phyloP scores from a whole-genome alignment of 2,113 vertebrate species.

The Crotalus horridus region DNA sequence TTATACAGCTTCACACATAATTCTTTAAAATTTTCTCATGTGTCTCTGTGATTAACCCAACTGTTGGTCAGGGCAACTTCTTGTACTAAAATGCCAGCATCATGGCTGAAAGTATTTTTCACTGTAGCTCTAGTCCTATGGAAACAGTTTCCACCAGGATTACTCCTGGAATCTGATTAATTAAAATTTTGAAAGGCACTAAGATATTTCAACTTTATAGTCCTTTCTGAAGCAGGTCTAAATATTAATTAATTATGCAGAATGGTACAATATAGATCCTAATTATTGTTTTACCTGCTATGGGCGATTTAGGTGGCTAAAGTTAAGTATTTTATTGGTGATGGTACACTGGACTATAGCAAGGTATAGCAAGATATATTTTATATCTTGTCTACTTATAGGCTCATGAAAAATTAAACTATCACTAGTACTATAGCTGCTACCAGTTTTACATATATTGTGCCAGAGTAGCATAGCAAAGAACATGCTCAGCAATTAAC shows the following conservation, averaged over 20 bases:
- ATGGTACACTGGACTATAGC: neutral
- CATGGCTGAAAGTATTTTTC: neutral
- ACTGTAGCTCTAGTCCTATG: neutral
- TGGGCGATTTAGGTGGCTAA: neutral
- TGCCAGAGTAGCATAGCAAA: neutral
- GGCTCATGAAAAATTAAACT: neutral
- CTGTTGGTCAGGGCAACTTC: neutral
- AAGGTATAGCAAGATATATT: neutral
- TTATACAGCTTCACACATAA: neutral
- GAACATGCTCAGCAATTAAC: neutral
- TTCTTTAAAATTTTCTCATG: neutral
- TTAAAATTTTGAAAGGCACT: neutral
- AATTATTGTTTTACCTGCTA: neutral
- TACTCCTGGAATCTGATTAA: neutral
- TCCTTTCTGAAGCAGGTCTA: neutral
- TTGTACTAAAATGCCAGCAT: neutral
- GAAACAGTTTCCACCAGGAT: neutral
- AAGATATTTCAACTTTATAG: neutral
- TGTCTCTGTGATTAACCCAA: neutral
- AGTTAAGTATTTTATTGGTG: neutral
- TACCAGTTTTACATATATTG: neutral
- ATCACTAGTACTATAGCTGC: neutral
- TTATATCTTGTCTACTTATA: neutral
- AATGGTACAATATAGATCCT: neutral
- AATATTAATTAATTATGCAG: neutral